Conservation (phyloP, 2,888 invertebrate species). For the Ametastegia equiseti region DNA sequence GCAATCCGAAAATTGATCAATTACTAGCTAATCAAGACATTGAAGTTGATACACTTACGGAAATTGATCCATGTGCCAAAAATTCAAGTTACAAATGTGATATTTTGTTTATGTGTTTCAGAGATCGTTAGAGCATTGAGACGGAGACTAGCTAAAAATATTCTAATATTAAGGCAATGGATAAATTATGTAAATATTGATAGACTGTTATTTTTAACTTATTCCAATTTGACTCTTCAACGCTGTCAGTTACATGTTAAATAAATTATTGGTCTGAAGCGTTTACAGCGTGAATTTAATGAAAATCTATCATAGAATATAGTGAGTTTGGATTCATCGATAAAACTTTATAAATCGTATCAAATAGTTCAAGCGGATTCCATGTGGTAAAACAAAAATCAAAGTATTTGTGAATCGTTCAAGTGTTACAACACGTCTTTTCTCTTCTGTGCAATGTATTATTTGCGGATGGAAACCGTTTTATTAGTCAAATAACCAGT, state of each 20-base stretch:
- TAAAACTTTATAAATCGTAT: neutral
- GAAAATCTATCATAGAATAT: conserved; percentile 4
- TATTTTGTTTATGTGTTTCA: conserved; percentile 18
- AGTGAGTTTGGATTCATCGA: neutral
- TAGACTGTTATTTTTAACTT: conserved; percentile 40
- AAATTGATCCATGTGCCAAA: neutral
- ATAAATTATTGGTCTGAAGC: conserved; percentile 23
- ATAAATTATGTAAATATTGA: conserved; percentile 44
- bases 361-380: neutral
- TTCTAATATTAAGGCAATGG: conserved; percentile 13
- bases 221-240: conserved; percentile 19
- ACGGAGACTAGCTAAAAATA: neutral
- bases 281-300: neutral
- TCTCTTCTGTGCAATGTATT: neutral
- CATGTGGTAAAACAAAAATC: neutral
- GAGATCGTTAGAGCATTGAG: neutral
- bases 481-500: neutral
- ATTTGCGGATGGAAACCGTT: neutral
- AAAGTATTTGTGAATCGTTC: neutral
- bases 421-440: neutral
- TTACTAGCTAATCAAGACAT: neutral
- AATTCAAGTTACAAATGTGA: neutral
- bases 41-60: neutral
- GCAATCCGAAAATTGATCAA: neutral
- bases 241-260: conserved; percentile 29